A percentile compares a stretch with the other conserved stretches of the same genome.
Evolutionary conservation across 2,113 vertebrate genomes (phyloP).

Genomic region (Aspiorhynchus laticeps): DNA sequence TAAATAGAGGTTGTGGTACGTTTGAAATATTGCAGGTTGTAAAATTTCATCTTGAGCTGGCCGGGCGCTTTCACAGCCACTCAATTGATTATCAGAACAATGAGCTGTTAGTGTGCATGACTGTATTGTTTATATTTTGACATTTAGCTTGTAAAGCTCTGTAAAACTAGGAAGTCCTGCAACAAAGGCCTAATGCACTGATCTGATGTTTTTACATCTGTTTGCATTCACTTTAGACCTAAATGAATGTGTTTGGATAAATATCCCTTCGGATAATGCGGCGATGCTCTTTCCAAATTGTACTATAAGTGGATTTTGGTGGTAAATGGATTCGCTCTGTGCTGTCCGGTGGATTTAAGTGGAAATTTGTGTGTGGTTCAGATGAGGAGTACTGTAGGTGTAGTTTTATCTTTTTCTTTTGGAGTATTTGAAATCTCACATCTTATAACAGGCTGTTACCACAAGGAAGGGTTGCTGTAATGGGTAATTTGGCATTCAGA

Average conservation of each 20-base stretch:
- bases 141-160: neutral
- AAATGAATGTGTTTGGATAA: neutral
- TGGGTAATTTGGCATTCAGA: neutral
- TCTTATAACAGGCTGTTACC: neutral
- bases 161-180: neutral
- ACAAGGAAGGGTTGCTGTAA: neutral
- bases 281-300: neutral
- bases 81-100: slow-evolving; percentile 26
- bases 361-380: neutral
- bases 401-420: neutral
- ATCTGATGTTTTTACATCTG: neutral
- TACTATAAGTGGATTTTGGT: neutral
- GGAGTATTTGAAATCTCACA: neutral
- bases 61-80: slow-evolving; percentile 15
- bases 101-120: slow-evolving; percentile 9
- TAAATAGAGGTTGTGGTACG: neutral
- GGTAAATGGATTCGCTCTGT: neutral
- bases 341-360: neutral
- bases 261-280: too few species aligned
- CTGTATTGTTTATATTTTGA: neutral
- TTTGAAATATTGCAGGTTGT: slow-evolving; percentile 37
- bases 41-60: neutral
- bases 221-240: neutral
- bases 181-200: neutral
- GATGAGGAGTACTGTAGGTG: neutral